These are phyloP conservation scores for Phasia obesa DNA, from an alignment of 2,888 invertebrate species.

Conservation along the genomic window DNA sequence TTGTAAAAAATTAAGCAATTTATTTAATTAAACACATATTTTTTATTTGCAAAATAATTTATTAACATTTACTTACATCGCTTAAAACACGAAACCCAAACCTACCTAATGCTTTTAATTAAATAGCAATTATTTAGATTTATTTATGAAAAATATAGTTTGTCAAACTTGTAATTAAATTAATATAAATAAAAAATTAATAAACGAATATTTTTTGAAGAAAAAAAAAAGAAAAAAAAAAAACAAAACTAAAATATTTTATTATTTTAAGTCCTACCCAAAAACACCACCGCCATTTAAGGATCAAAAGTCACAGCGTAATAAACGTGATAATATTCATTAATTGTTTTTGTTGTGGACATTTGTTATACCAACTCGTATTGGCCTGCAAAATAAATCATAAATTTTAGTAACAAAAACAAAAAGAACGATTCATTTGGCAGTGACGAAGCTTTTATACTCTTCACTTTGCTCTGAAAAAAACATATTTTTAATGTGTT, in stretches of 20 bases:
- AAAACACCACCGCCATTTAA: constrained; percentile 46
- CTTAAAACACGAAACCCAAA: constrained; percentile 33
- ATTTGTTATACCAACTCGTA: constrained; percentile 40
- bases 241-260: constrained; percentile 28
- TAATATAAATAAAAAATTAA: constrained; percentile 33
- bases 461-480: neutral
- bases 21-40: constrained; percentile 3
- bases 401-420: neutral
- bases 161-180: constrained; percentile 58
- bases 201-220: constrained; percentile 43
- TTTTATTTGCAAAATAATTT: constrained; percentile 34
- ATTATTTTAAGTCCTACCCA: constrained; percentile 55
- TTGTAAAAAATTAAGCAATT: constrained; percentile 38
- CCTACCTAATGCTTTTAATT: constrained; percentile 42
- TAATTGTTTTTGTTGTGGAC: constrained; percentile 56
- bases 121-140: constrained; percentile 48
- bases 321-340: constrained; percentile 68
- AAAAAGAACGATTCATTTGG: neutral
- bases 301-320: constrained; percentile 65
- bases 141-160: constrained; percentile 39
- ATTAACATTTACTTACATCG: constrained; percentile 50
- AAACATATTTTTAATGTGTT: too few relatives aligned
- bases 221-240: constrained; percentile 24
- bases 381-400: constrained; percentile 13
- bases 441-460: neutral